phyloP scores from a whole-genome alignment of 2,797 vertebrate genomes.

The Chelmon rostratus region DNA sequence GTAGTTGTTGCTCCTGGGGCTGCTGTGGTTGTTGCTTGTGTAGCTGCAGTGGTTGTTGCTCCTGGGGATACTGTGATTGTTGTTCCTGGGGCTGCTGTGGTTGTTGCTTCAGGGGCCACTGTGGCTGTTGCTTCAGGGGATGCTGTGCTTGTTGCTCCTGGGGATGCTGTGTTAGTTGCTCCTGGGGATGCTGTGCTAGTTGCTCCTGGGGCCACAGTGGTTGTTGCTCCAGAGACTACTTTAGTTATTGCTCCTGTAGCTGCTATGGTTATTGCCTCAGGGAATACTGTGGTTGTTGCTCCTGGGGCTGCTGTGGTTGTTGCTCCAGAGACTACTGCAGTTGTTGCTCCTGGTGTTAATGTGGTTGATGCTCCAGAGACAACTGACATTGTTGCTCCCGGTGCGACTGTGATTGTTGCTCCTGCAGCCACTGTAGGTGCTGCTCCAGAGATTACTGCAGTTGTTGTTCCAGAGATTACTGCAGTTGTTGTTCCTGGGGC shows the following conservation, averaged over 20 bases:
- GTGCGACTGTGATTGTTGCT: neutral
- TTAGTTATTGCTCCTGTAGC: no score
- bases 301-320: no score
- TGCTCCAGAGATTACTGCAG: neutral
- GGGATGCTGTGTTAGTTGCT: neutral
- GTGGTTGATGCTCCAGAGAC: accelerated
- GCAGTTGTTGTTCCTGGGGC: neutral
- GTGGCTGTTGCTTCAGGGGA: neutral
- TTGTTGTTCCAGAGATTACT: neutral
- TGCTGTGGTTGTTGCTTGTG: neutral
- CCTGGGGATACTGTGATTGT: neutral
- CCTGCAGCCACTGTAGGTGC: neutral
- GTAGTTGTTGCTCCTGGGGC: neutral
- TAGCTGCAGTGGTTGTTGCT: neutral
- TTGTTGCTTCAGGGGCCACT: neutral
- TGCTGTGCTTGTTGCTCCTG: neutral
- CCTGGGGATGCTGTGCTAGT: neutral
- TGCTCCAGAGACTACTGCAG: no score
- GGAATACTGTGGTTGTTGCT: neutral
- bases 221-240: neutral
- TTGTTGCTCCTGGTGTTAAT: no score
- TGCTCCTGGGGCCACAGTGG: neutral
- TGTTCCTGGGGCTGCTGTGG: neutral
- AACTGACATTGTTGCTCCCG: neutral
- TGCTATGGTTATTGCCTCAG: no score